Percentiles rank a stretch among this genome's conserved stretches.
These are phyloP conservation scores for Aplocera efformata DNA, from an alignment of 2,888 invertebrate genomes.

Conservation along the genomic window DNA sequence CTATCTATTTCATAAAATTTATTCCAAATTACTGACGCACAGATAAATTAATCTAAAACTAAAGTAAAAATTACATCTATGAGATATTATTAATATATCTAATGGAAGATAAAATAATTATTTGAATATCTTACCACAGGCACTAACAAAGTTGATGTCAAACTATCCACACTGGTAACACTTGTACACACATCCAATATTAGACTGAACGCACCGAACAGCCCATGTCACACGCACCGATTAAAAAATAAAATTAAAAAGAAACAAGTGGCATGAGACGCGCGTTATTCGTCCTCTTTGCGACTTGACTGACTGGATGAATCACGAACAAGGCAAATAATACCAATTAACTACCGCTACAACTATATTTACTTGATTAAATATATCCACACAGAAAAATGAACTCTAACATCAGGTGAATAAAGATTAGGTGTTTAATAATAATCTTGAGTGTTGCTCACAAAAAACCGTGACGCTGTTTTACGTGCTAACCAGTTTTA, in stretches of 20 bases:
- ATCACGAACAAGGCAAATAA: slow-evolving; percentile 73
- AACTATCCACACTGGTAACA: slow-evolving; percentile 30
- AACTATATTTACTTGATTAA: slow-evolving; percentile 50
- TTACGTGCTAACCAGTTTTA: slow-evolving; percentile 45
- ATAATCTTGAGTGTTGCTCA: slow-evolving; percentile 22
- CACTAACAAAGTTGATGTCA: slow-evolving; percentile 1
- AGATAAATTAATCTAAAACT: too few species aligned
- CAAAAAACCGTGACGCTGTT: slow-evolving; percentile 41
- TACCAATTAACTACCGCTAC: slow-evolving; percentile 62
- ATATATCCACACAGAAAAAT: slow-evolving; percentile 40
- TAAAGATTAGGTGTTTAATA: slow-evolving; percentile 27
- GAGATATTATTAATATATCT: too few species aligned
- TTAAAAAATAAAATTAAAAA: slow-evolving; percentile 42
- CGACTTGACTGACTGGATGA: slow-evolving; percentile 65
- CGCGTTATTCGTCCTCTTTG: slow-evolving; percentile 51
- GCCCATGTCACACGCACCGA: slow-evolving; percentile 49
- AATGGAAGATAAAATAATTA: too few species aligned
- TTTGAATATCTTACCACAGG: slow-evolving; percentile 12
- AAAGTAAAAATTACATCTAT: too few species aligned
- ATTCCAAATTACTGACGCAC: too few species aligned
- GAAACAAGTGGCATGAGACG: slow-evolving; percentile 43
- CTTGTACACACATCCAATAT: slow-evolving; percentile 38
- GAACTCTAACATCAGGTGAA: slow-evolving; percentile 35
- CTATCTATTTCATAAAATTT: too few species aligned
- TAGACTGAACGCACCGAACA: slow-evolving; percentile 38